Evolutionary conservation across 2,888 invertebrate genomes (phyloP).

Genomic region (Helobdella robusta): DNA sequence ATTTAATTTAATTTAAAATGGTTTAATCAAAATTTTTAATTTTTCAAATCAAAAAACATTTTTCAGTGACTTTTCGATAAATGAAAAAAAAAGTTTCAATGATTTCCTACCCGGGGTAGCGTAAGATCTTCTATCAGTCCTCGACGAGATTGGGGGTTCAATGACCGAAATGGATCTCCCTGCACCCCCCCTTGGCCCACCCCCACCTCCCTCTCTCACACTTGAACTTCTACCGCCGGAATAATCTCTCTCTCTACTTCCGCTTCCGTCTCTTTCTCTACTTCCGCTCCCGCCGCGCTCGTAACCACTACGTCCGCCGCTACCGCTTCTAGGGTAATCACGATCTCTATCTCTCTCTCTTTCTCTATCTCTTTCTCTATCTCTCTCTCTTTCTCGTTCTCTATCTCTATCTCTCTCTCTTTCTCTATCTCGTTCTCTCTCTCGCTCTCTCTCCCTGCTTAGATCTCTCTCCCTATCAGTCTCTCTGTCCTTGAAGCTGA

Average conservation of each 20-base stretch:
- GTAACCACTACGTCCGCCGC: slow-evolving; percentile 11
- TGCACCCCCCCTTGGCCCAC: slow-evolving; percentile 3
- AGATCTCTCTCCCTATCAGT: slow-evolving; percentile 17
- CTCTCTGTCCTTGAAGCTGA: slow-evolving; percentile 12
- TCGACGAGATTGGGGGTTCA: slow-evolving; percentile 14
- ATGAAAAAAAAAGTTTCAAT: not conserved
- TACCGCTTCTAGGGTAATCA: not conserved
- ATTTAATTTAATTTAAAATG: too few species aligned
- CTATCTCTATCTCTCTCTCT: slow-evolving; percentile 20
- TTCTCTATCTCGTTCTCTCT: slow-evolving; percentile 17
- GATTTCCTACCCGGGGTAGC: slow-evolving; percentile 9
- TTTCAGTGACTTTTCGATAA: not conserved
- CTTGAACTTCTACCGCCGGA: slow-evolving; percentile 4
- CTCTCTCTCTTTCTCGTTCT: slow-evolving; percentile 5
- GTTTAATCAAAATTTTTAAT: too few species aligned
- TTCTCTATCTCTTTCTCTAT: slow-evolving; percentile 10
- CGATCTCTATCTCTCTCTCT: slow-evolving; percentile 32
- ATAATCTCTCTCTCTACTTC: slow-evolving; percentile 13
- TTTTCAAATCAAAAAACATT: not conserved
- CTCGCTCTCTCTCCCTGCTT: slow-evolving; percentile 17
- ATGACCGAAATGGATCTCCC: slow-evolving; percentile 16
- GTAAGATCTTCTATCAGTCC: slow-evolving; percentile 10
- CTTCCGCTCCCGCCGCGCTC: slow-evolving; percentile 1
- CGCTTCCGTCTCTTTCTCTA: not conserved
- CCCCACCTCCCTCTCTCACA: not conserved